A percentile compares a stretch with the other conserved stretches of the same genome.
These are phyloP conservation scores for Drosophila atripex DNA, from an alignment of 2,888 invertebrate species.

Conservation along the genomic window DNA sequence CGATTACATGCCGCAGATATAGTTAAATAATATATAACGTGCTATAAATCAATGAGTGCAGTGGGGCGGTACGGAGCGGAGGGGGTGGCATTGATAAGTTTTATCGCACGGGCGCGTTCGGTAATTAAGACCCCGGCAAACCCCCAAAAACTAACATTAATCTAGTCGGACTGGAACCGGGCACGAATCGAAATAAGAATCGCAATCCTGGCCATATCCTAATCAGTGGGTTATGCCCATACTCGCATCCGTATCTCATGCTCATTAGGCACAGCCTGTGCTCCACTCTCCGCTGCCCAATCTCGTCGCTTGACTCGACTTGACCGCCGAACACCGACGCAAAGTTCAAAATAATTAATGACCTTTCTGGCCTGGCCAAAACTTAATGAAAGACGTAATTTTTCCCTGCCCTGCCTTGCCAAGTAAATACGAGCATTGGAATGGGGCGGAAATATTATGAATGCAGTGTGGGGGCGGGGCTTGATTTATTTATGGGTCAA, in stretches of 20 bases:
- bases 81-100: slow-evolving; percentile 61
- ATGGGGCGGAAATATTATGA: slow-evolving; percentile 29
- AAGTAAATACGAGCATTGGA: background rate
- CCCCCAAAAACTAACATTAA: slow-evolving; percentile 67
- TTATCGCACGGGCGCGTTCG: slow-evolving; percentile 73
- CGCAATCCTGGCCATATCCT: slow-evolving; percentile 32
- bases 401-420: slow-evolving; percentile 40
- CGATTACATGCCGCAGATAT: slow-evolving; percentile 57
- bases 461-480: slow-evolving; percentile 27
- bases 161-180: slow-evolving; percentile 41
- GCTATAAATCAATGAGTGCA: slow-evolving; percentile 67
- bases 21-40: slow-evolving; percentile 73
- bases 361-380: slow-evolving; percentile 67
- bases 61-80: slow-evolving; percentile 3
- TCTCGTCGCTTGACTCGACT: slow-evolving; percentile 36
- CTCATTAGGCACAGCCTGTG: slow-evolving; percentile 76
- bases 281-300: slow-evolving; percentile 1
- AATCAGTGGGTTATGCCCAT: slow-evolving; percentile 46
- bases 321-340: slow-evolving; percentile 56
- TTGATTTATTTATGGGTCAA: slow-evolving; percentile 73
- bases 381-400: slow-evolving; percentile 82
- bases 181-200: slow-evolving; percentile 42
- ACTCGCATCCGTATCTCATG: slow-evolving; percentile 64
- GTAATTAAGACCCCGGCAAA: slow-evolving; percentile 61
- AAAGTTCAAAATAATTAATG: slow-evolving; percentile 83